Evolutionary conservation across 2,797 vertebrate species (phyloP).

Genomic region (Caiman crocodilus): DNA sequence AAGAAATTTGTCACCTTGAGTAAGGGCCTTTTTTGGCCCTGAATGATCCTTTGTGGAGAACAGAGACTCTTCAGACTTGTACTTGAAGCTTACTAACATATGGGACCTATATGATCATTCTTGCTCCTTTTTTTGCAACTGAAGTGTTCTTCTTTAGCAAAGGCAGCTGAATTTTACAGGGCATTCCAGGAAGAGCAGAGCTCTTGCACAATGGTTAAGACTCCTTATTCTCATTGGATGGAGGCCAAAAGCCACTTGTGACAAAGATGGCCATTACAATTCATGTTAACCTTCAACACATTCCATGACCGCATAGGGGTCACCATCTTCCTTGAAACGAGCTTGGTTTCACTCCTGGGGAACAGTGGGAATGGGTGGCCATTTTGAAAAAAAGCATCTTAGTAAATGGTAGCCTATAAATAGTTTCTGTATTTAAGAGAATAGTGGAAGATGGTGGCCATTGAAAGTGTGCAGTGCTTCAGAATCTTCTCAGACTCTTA

Average conservation of each 20-base stretch:
- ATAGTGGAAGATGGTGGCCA: neutral
- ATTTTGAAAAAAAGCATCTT: neutral
- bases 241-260: neutral
- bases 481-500: neutral
- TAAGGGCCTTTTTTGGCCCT: neutral
- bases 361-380: neutral
- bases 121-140: no score
- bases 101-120: no score
- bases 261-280: neutral
- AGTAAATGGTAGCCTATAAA: neutral
- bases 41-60: neutral
- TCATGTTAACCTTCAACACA: neutral
- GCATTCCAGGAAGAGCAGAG: neutral
- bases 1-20: neutral
- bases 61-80: neutral
- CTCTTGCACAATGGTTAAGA: neutral
- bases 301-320: neutral
- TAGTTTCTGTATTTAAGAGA: neutral
- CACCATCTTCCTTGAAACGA: neutral
- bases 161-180: neutral
- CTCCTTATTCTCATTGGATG: neutral
- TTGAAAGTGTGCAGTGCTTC: accelerated
- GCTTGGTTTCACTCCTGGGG: neutral
- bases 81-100: neutral
- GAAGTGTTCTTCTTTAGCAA: neutral